A percentile compares a stretch with the other conserved stretches of the same genome.
These are phyloP conservation scores for Procambarus clarkii DNA, from an alignment of 1,140 invertebrate species.

Conservation along the genomic window DNA sequence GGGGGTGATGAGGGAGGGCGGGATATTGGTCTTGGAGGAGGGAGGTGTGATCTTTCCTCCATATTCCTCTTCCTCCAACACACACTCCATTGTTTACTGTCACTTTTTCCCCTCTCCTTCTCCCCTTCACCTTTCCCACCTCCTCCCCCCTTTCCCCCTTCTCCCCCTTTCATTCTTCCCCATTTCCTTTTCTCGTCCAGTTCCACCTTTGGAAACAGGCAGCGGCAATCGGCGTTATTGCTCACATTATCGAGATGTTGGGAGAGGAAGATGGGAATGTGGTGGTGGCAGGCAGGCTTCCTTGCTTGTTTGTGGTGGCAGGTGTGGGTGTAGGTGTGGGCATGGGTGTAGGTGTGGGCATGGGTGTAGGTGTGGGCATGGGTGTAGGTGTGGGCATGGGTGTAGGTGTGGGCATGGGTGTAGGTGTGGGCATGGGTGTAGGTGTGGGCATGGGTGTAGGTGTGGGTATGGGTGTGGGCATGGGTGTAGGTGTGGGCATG, in stretches of 20 bases:
- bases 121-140: no score
- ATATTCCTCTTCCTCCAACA: no score
- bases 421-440: neutral
- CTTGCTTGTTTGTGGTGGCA: neutral
- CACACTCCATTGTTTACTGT: no score
- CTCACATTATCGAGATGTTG: neutral
- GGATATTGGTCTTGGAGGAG: no score
- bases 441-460: neutral
- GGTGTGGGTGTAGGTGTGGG: neutral
- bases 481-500: neutral
- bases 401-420: neutral
- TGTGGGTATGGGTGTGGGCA: neutral
- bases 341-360: neutral
- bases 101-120: no score
- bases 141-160: neutral
- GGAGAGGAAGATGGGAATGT: neutral
- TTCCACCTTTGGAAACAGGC: neutral
- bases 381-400: neutral
- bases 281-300: neutral
- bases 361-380: neutral
- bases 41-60: no score
- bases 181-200: neutral
- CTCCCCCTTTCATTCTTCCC: neutral
- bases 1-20: neutral
- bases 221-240: neutral